Base-by-base conservation (phyloP, 2,113 vertebrate genomes). In the Chrysochloris asiatica region DNA sequence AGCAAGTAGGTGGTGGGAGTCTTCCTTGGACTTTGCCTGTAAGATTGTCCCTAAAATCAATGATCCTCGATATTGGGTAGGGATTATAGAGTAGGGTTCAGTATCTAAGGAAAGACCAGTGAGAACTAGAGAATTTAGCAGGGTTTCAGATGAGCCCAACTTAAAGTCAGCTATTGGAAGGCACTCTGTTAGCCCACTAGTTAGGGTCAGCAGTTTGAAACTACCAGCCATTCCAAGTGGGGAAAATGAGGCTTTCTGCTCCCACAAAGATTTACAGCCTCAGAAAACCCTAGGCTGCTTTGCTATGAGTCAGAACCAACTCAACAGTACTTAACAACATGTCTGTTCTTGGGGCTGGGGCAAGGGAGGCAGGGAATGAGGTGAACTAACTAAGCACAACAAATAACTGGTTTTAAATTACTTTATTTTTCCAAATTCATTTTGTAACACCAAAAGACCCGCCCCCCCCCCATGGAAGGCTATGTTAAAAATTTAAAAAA, bases 371-470 rank as follows among this genome's bases (percentile, higher is more conserved):
- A 41, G 13, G 9, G 50, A 59, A 0, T 59, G 33, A 86, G 16
- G 52, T n/a, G n/a, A n/a, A n/a, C n/a, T n/a, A n/a, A n/a, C n/a
- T n/a, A n/a, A 92, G 80, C 83, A 76, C 73, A 54, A 93, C 85
- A 47, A 17, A 28, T 87, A 65, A 41, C 52, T 79, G 8, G n/a
- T 67, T 45, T 94, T 73, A 87, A 93, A 43, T 41, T 86, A 41
- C 84, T 78, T n/a, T 89, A 67, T 93, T 96, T 96, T 91, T 93
- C 83, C 8, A 1, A 93, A 83, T 69, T 43, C 6, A 77, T 87
- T 94, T 90, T 61, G 84, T 76, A 56, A 89, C 75, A 52, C 30
- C 65, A n/a, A n/a, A n/a, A n/a, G n/a, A n/a, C n/a, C 75, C 21
- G 47, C 43, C 50, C 61, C 13, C 1, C 4, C 8, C 10, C 36